Conservation (phyloP, 2,797 vertebrate species). For the Bufotes viridis region DNA sequence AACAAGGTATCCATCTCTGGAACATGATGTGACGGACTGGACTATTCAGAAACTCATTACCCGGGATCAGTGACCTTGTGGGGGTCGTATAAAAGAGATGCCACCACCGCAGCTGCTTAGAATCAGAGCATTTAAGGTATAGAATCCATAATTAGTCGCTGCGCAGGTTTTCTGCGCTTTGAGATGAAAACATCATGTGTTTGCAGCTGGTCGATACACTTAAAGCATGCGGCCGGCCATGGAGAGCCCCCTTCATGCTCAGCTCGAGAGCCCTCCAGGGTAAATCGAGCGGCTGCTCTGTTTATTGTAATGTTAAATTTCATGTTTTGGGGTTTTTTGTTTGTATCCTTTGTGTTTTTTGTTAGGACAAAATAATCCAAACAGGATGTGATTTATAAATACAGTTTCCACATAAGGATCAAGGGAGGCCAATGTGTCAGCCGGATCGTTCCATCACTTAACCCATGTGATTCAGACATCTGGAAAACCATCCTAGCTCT, state of each 20-base stretch:
- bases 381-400: conserved; percentile 1
- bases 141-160: neutral
- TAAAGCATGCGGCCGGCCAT: neutral
- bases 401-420: neutral
- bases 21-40: neutral
- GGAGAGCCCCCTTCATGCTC: neutral
- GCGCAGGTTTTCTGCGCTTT: neutral
- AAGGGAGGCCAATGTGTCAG: neutral
- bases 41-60: neutral
- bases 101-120: neutral
- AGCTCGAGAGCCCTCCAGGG: neutral
- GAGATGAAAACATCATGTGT: neutral
- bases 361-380: conserved; percentile 3
- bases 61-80: neutral
- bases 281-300: neutral
- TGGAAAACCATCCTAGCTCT: neutral
- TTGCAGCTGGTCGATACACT: conserved; percentile 3
- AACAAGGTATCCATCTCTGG: neutral
- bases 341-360: neutral
- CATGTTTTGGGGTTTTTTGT: neutral
- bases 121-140: neutral
- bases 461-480: neutral
- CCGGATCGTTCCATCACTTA: neutral
- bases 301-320: conserved; percentile 3
- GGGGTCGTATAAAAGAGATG: neutral